A percentile compares a stretch with the other conserved stretches of the same genome.
These are phyloP conservation scores for Caenorhabditis japonica DNA, from an alignment of 2,888 invertebrate genomes.

Conservation along the genomic window DNA sequence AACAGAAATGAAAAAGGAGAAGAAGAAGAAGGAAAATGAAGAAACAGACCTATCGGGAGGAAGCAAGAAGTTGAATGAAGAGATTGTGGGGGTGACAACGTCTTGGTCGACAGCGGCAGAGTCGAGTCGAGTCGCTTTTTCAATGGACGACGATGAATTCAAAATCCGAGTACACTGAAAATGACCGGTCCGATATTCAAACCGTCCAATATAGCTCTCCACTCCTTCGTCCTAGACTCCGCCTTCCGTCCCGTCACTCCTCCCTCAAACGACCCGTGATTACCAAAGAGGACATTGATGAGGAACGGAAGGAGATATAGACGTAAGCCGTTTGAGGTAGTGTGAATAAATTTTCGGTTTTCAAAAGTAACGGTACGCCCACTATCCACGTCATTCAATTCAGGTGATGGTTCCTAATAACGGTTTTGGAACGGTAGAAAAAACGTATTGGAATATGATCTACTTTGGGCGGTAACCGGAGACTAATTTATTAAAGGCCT, in stretches of 20 bases:
- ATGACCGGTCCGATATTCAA: slow-evolving; percentile 43
- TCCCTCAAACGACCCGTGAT: slow-evolving; percentile 48
- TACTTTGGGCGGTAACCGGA: slow-evolving; percentile 21
- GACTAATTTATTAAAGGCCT: slow-evolving; percentile 44
- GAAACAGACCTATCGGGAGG: slow-evolving; percentile 53
- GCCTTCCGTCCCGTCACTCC: slow-evolving; percentile 19
- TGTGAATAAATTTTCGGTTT: too few relatives aligned
- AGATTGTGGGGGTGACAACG: slow-evolving; percentile 46
- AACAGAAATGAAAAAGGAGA: slow-evolving; percentile 35
- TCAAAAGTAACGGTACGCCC: too few relatives aligned
- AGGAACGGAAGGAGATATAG: slow-evolving; percentile 18
- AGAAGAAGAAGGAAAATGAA: slow-evolving; percentile 15
- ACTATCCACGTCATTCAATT: slow-evolving; percentile 30
- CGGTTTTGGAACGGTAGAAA: too few relatives aligned
- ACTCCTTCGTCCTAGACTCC: slow-evolving; percentile 21
- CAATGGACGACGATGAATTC: slow-evolving; percentile 45
- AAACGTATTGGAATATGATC: slow-evolving; percentile 32
- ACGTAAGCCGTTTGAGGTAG: slow-evolving; percentile 26
- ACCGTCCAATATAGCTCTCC: slow-evolving; percentile 50
- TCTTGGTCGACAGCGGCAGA: slow-evolving; percentile 33
- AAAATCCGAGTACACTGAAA: slow-evolving; percentile 44
- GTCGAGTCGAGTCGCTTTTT: too few relatives aligned
- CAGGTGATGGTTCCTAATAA: too few relatives aligned
- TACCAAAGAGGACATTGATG: slow-evolving; percentile 39
- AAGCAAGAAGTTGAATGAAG: slow-evolving; percentile 52